These are phyloP conservation scores for Clinocottus analis DNA, from an alignment of 2,113 vertebrate genomes.

Conservation along the genomic window DNA sequence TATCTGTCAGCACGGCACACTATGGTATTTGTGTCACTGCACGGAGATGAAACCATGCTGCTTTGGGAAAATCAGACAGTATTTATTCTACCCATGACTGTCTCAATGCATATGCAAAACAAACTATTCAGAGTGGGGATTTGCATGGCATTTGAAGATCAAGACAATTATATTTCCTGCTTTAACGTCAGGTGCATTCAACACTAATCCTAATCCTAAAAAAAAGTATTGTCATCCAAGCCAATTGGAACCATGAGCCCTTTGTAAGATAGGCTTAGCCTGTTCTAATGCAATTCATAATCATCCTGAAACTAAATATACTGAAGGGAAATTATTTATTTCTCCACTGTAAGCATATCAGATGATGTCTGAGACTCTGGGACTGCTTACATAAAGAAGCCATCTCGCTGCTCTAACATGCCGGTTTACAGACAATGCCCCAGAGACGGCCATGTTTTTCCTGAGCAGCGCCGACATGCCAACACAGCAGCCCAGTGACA, in stretches of 20 bases:
- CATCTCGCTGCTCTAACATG: slow-evolving; percentile 60
- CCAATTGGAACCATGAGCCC: slow-evolving; percentile 50
- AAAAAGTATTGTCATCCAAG: slow-evolving; percentile 46
- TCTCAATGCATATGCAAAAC: slow-evolving; percentile 44
- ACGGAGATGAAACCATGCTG: slow-evolving; percentile 53
- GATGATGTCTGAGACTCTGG: slow-evolving; percentile 63
- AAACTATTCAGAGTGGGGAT: slow-evolving; percentile 45
- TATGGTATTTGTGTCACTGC: slow-evolving; percentile 59
- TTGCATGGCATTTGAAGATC: slow-evolving; percentile 49
- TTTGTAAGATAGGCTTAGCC: slow-evolving; percentile 63
- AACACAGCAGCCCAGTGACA: slow-evolving; percentile 76
- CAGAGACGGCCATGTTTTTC: slow-evolving; percentile 71
- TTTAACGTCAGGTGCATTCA: slow-evolving; percentile 57
- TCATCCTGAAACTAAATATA: slow-evolving; percentile 55
- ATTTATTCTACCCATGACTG: slow-evolving; percentile 38
- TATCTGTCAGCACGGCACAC: slow-evolving; percentile 60
- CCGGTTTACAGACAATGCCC: slow-evolving; percentile 71
- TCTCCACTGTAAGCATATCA: slow-evolving; percentile 41
- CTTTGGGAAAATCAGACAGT: slow-evolving; percentile 47
- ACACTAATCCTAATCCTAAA: slow-evolving; percentile 47
- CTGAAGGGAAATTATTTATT: slow-evolving; percentile 41
- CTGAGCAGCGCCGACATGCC: slow-evolving; percentile 63
- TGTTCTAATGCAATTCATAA: slow-evolving; percentile 50
- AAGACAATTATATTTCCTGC: slow-evolving; percentile 51
- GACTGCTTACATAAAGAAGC: slow-evolving; percentile 59